These are phyloP conservation scores for Tetranychus piercei DNA, from an alignment of 2,888 invertebrate species.

Conservation along the genomic window DNA sequence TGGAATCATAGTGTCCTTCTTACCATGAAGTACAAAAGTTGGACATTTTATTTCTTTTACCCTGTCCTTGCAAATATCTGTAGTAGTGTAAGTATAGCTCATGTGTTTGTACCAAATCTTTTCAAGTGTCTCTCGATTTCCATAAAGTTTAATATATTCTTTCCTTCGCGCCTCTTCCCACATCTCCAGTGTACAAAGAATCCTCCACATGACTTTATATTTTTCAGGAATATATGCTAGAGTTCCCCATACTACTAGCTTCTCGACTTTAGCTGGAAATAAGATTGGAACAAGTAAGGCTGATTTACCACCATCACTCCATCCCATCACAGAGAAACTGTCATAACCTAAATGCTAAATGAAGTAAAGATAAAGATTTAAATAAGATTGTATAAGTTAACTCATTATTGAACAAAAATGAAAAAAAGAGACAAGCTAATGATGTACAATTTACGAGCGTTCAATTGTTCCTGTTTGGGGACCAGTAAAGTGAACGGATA, in stretches of 20 bases:
- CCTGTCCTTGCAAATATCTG: not conserved
- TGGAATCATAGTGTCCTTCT: slow-evolving; percentile 58
- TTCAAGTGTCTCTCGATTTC: not conserved
- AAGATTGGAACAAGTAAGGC: slow-evolving; percentile 55
- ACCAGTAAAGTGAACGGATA: too few relatives aligned
- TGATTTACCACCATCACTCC: slow-evolving; percentile 73
- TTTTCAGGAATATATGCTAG: slow-evolving; percentile 47
- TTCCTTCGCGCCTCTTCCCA: slow-evolving; percentile 5
- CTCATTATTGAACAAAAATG: not conserved
- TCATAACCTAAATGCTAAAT: slow-evolving; percentile 39
- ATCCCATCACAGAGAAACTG: slow-evolving; percentile 59
- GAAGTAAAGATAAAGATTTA: not conserved
- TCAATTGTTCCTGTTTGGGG: too few relatives aligned
- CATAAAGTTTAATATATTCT: not conserved
- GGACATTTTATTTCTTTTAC: slow-evolving; percentile 44
- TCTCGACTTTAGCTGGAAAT: slow-evolving; percentile 46
- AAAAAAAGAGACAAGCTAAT: not conserved
- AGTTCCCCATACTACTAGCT: slow-evolving; percentile 56
- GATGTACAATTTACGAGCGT: too few relatives aligned
- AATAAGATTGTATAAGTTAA: not conserved
- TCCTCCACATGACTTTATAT: not conserved
- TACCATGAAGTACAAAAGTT: slow-evolving; percentile 62
- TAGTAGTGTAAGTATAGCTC: not conserved
- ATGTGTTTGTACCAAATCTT: slow-evolving; percentile 6
- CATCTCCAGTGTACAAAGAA: slow-evolving; percentile 9